Percentiles rank a stretch among this genome's conserved stretches.
Conservation (phyloP, 2,797 vertebrate species). For the Spinus olivaceus region DNA sequence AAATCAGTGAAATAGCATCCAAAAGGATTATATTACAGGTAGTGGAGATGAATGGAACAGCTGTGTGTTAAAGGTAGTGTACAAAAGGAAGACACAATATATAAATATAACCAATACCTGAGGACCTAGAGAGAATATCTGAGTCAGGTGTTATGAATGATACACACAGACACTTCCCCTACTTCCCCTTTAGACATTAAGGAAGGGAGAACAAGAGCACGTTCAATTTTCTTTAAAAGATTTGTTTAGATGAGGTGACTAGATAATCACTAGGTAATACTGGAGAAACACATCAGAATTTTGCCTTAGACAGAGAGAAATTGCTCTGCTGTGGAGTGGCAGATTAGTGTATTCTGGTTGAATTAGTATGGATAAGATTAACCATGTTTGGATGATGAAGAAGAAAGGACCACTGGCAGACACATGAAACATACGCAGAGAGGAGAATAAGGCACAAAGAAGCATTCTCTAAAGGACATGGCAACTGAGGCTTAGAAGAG, state of each 20-base stretch:
- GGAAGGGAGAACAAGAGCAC: background rate
- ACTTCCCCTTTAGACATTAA: background rate
- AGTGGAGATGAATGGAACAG: background rate
- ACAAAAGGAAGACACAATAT: background rate
- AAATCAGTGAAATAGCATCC: background rate
- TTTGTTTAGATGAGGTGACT: background rate
- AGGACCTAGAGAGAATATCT: background rate
- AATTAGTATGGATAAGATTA: background rate
- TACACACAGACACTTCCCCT: background rate
- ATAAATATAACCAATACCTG: background rate
- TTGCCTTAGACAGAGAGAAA: background rate
- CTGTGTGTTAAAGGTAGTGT: background rate
- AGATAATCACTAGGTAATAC: background rate
- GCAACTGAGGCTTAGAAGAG: background rate
- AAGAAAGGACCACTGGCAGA: background rate
- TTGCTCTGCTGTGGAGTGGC: background rate
- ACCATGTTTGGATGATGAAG: background rate
- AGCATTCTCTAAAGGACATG: background rate
- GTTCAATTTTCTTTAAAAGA: background rate
- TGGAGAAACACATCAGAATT: background rate
- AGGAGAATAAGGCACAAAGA: background rate
- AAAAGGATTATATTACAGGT: background rate
- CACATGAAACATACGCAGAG: background rate
- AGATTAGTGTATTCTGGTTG: background rate
- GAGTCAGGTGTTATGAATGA: background rate